phyloP scores from a whole-genome alignment of 2,888 invertebrate species.

The Nemotelus nigrinus region DNA sequence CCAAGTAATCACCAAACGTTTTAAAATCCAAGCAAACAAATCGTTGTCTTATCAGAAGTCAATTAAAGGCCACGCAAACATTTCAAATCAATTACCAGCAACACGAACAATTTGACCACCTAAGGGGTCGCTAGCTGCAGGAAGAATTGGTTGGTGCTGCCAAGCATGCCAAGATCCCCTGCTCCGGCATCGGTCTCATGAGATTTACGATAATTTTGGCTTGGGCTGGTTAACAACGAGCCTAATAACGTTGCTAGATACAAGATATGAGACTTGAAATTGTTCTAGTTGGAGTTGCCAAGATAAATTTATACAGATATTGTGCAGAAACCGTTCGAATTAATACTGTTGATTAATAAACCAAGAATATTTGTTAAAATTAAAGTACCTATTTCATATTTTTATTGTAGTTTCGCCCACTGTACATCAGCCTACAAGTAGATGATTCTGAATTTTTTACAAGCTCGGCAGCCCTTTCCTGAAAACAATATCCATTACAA shows the following conservation, averaged over 20 bases:
- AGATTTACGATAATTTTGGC: too few species aligned
- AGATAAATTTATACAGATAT: neutral
- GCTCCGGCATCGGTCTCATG: too few species aligned
- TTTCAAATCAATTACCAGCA: conserved; percentile 42
- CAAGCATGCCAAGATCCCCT: neutral
- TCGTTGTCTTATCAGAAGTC: conserved; percentile 41
- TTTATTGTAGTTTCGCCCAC: too few species aligned
- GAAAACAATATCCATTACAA: conserved; percentile 4
- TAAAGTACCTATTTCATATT: too few species aligned
- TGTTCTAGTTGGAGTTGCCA: neutral
- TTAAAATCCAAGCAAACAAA: conserved; percentile 30
- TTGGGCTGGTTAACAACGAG: too few species aligned
- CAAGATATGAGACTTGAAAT: neutral
- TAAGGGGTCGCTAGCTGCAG: neutral
- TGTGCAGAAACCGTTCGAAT: neutral
- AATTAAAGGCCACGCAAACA: conserved; percentile 45
- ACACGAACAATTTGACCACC: conserved; percentile 41
- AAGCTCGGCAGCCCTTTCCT: too few species aligned
- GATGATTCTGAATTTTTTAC: too few species aligned
- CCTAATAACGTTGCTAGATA: neutral
- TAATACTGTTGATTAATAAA: neutral
- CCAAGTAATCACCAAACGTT: neutral
- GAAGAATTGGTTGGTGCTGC: neutral
- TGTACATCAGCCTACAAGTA: too few species aligned
- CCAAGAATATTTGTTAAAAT: too few species aligned